Conservation (phyloP, 2,797 vertebrate genomes). For the Microctenopoma lineatum region DNA sequence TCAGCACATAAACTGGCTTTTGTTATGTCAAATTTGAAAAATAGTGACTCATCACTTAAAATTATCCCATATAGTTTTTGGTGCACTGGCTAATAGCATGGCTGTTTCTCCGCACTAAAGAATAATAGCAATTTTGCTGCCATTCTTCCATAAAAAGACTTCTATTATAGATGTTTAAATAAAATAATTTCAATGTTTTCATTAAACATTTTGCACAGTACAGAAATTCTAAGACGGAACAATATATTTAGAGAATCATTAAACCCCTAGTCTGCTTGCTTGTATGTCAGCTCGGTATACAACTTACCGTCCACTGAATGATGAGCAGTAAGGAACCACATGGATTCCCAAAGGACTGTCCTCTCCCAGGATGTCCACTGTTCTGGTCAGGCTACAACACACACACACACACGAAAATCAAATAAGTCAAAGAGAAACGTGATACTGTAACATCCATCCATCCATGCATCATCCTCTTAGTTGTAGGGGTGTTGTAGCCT, state of each 20-base stretch:
- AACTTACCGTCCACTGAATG: constrained; percentile 94
- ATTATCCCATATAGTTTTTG: no score
- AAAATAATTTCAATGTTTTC: no score
- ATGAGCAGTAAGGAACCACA: constrained; percentile 95
- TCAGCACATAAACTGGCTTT: not conserved
- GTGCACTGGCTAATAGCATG: not conserved
- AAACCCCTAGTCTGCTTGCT: not conserved
- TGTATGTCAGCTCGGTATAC: not conserved
- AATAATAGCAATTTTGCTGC: no score
- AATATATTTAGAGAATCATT: no score
- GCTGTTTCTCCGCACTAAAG: not conserved
- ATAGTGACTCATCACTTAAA: no score
- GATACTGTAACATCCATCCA: no score
- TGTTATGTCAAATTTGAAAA: no score
- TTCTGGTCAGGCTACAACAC: constrained; percentile 86
- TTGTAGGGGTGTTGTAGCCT: no score
- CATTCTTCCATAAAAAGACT: not conserved
- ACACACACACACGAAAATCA: constrained; percentile 17
- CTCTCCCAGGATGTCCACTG: constrained; percentile 92
- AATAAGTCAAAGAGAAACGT: constrained; percentile 1
- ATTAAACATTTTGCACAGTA: no score
- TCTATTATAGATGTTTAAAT: not conserved
- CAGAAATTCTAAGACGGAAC: not conserved
- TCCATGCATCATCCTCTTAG: no score
- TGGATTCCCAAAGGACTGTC: constrained; percentile 94